phyloP scores from a whole-genome alignment of 2,888 invertebrate species.

The Drosophila hamatofila region DNA sequence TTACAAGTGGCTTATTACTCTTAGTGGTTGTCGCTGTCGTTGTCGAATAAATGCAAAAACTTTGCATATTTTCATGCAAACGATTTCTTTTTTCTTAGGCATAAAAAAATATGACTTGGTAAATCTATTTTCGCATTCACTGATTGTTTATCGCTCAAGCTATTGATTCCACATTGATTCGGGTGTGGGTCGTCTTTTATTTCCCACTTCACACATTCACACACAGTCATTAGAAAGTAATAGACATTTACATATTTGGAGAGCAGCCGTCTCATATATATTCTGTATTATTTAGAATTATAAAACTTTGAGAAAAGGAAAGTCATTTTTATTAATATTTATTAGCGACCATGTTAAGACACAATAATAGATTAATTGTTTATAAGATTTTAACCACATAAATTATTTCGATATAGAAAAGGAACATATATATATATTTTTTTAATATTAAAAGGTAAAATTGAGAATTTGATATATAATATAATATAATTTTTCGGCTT shows the following conservation, averaged over 20 bases:
- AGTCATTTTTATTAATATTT: constrained; percentile 50
- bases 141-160: constrained; percentile 66
- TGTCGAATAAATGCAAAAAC: constrained; percentile 53
- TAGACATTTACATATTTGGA: constrained; percentile 55
- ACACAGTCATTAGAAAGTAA: constrained; percentile 1
- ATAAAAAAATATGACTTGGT: constrained; percentile 63
- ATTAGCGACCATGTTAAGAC: constrained; percentile 5
- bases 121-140: constrained; percentile 67
- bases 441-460: background rate
- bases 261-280: constrained; percentile 18
- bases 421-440: too few relatives aligned
- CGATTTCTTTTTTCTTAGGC: constrained; percentile 39
- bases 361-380: background rate
- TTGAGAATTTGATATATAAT: background rate
- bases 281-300: constrained; percentile 24
- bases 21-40: constrained; percentile 65
- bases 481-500: background rate
- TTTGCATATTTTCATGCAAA: constrained; percentile 68
- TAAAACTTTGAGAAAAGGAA: constrained; percentile 3
- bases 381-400: background rate
- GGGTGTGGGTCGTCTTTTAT: constrained; percentile 20
- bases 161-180: constrained; percentile 61
- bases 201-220: constrained; percentile 26
- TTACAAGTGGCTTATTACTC: constrained; percentile 80
- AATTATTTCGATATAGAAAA: background rate